Base-by-base conservation (phyloP, 2,797 vertebrate species). In the Picus viridis region DNA sequence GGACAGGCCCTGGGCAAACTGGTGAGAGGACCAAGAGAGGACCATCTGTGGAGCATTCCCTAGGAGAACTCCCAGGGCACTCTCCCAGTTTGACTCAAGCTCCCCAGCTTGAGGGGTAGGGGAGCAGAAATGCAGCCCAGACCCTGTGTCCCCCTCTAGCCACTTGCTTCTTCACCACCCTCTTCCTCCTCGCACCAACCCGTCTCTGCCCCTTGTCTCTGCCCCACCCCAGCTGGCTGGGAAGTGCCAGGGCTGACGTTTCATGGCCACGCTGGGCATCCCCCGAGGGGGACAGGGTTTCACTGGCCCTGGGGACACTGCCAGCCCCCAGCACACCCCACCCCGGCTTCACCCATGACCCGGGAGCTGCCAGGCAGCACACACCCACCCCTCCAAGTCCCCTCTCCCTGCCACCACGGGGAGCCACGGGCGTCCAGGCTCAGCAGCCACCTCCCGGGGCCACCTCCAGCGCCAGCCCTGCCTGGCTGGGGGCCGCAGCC, bases 251-350 rank as follows among this genome's bases (percentile, higher is more conserved):
- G 34, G 16, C 32, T 63, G 67, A 4, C 15, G 32, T 68, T 78
- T 26, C 34, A 15, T 0, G 0, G 41, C 56, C 15, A 7, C 59
- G 8, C 49, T 10, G 41, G 27, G 27, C 61, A n/a, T 22, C 18
- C 7, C 26, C 20, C 5, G 3, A 0, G 2, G 20, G 22, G 24
- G 12, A 5, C 1, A 1, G 43, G 32, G 9, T 27, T 51, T 56
- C 61, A 73, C 5, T 8, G 20, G 64, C 76, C 59, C 22, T 13
- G 16, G 43, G n/a, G 45, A 56, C 0, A 0, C 36, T 59, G 58
- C 23, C 3, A 0, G 17, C 26, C 26, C 15, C 32, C 1, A 0
- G 7, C 2, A 0, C 6, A 1, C 62, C 56, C 30, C 41, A 27
- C 58, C 49, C 22, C 89, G 47, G 20, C 43, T 54, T 56, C 68